Base-by-base conservation (phyloP, 1,140 invertebrate species). In the Colletes latitarsis region DNA sequence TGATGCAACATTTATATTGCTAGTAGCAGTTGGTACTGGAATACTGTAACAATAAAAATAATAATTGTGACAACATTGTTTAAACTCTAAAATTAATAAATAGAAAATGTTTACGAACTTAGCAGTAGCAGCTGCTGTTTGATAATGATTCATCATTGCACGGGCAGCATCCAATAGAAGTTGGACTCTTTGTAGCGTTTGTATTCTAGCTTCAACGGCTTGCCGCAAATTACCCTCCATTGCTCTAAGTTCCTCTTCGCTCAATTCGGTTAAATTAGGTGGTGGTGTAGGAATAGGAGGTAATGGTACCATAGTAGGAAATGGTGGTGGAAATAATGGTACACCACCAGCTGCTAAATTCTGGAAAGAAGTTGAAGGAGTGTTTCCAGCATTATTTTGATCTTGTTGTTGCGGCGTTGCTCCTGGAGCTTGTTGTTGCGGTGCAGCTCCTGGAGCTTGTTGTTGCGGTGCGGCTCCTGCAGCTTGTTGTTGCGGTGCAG, bases 181-280 rank as follows among this genome's bases (percentile, higher is more conserved):
- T 77, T 93, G 92, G 49, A 93, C 89, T 83, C 91, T 92, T 74
- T 91, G 90, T 12, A 93, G 80, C 9, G 89, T 93, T 84, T 96
- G 95, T 71, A 99, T 96, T 77, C 99, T 94, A 8, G 98, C 98
- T 91, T 99, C 98, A 43, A 99, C 95, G 85, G 98, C 96, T 88
- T 96, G 94, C 84, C 98, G 94, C 85, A 98, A 96, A 77, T 95
- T 95, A 43, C 98, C 98, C 92, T 99, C 99, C 96, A 99, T 96
- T 39, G 94, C 94, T 80, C 94, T 93, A 46, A 99, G 93, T 90
- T 99, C 98, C 77, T 98, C 98, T 53, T 96, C 95, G 66, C 95
- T 96, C 19, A 99, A 93, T 58, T 94, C 95, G 72, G 95, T 94
- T 39, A 98, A 94, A 92, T 97, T 96, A 15, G 95, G 93, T 15